Percentiles rank a stretch among this genome's conserved stretches.
Conservation (phyloP, 92 coral and sea anemone genomes). For the Epizoanthus rinbou region DNA sequence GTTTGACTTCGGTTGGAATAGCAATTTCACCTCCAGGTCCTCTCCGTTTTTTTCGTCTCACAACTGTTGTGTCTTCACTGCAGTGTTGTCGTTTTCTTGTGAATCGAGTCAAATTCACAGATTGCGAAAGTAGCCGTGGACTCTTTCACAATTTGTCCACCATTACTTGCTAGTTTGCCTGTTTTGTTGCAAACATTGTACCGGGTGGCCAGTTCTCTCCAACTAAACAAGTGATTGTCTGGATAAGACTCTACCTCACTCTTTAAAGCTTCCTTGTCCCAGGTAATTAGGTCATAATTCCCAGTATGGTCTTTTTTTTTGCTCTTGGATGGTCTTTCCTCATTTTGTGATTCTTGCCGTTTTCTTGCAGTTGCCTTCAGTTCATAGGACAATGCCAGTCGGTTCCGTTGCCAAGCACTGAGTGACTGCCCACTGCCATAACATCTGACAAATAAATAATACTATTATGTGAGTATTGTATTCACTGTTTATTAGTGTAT, state of each 20-base stretch:
- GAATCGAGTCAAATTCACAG: conserved; percentile 47
- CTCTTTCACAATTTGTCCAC: conserved; percentile 60
- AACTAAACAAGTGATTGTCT: conserved; percentile 43
- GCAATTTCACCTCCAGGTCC: conserved; percentile 67
- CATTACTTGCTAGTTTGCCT: conserved; percentile 50
- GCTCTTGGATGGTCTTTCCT: conserved; percentile 2
- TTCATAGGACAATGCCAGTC: conserved; percentile 46
- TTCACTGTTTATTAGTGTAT: too few species aligned
- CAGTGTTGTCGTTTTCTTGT: conserved; percentile 24
- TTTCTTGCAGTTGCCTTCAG: conserved; percentile 47
- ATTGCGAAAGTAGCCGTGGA: conserved; percentile 54
- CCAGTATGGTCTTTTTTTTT: conserved; percentile 50
- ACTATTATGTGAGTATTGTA: too few species aligned
- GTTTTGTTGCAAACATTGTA: conserved; percentile 47
- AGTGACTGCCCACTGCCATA: conserved; percentile 48
- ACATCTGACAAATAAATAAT: conserved; percentile 22
- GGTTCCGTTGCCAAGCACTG: conserved; percentile 33
- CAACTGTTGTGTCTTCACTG: conserved; percentile 11
- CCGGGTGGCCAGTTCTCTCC: conserved; percentile 41
- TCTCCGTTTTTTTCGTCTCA: conserved; percentile 62
- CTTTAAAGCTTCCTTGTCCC: conserved; percentile 55
- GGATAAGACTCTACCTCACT: conserved; percentile 51
- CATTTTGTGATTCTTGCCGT: conserved; percentile 6
- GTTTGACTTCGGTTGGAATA: conserved; percentile 54
- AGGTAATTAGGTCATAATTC: conserved; percentile 31